Percentiles rank a stretch among this genome's conserved stretches.
Evolutionary conservation across 2,797 vertebrate genomes (phyloP).

Genomic region (Urocyon cinereoargenteus): DNA sequence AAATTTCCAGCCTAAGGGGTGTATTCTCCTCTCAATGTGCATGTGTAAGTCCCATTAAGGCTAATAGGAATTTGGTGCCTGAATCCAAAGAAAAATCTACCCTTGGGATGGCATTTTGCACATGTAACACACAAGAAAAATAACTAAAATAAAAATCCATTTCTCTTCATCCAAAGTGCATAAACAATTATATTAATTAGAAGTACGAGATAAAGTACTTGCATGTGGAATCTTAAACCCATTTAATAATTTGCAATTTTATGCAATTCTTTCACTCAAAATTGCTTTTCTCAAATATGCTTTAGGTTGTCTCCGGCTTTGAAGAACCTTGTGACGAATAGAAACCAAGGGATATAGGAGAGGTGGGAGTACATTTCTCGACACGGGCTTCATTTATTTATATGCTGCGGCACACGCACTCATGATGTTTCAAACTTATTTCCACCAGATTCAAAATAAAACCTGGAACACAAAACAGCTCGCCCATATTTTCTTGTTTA

Average conservation of each 20-base stretch:
- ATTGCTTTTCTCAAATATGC: conserved; percentile 25
- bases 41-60: conserved; percentile 84
- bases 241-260: conserved; percentile 68
- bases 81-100: conserved; percentile 83
- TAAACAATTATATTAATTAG: conserved; percentile 70
- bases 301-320: conserved; percentile 53
- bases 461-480: conserved; percentile 65
- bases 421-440: conserved; percentile 67
- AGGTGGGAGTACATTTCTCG: conserved; percentile 62
- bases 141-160: conserved; percentile 63
- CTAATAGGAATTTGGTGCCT: conserved; percentile 85
- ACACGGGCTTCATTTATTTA: conserved; percentile 64
- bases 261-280: conserved; percentile 30
- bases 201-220: conserved; percentile 68
- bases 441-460: conserved; percentile 74
- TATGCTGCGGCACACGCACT: conserved; percentile 65
- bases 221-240: conserved; percentile 78
- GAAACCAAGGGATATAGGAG: conserved; percentile 51
- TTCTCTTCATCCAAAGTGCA: conserved; percentile 56
- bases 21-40: conserved; percentile 72
- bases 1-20: conserved; percentile 80
- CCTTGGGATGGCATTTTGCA: conserved; percentile 78
- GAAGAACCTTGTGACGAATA: conserved; percentile 68
- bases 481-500: conserved; percentile 71
- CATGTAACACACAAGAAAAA: conserved; percentile 71